Conservation (phyloP, 2,888 invertebrate genomes). For the Papilio elwesi region DNA sequence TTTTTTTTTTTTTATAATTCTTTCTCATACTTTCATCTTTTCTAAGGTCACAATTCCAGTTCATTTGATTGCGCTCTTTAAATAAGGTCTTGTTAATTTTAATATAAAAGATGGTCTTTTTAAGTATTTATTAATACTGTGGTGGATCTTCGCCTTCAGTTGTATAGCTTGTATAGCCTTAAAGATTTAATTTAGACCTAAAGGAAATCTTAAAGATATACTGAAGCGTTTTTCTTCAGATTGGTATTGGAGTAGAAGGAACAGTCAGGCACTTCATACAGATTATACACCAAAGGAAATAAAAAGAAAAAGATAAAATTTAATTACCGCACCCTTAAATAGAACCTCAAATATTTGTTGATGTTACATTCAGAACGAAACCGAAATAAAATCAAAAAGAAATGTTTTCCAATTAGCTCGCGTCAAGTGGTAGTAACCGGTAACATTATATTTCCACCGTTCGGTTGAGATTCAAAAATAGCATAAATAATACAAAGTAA, state of each 20-base stretch:
- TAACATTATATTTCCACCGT: slow-evolving; percentile 11
- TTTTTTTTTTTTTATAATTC: neutral
- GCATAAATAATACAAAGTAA: slow-evolving; percentile 7
- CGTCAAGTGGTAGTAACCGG: neutral
- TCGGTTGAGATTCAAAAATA: slow-evolving; percentile 18
- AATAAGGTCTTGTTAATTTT: too few species aligned
- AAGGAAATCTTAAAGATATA: neutral
- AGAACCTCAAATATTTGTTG: slow-evolving; percentile 5
- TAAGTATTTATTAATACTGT: too few species aligned
- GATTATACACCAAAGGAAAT: neutral
- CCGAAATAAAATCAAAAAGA: slow-evolving; percentile 27
- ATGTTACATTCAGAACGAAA: neutral
- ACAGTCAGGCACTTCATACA: neutral
- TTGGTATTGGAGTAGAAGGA: neutral
- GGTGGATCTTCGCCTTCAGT: too few species aligned
- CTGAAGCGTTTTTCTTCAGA: neutral
- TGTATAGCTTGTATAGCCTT: too few species aligned
- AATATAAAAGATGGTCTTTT: too few species aligned
- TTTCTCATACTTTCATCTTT: too few species aligned
- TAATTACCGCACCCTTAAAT: slow-evolving; percentile 1
- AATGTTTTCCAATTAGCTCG: slow-evolving; percentile 23
- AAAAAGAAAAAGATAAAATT: neutral
- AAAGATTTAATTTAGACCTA: neutral
- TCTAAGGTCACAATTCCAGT: too few species aligned
- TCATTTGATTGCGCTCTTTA: too few species aligned